phyloP scores from a whole-genome alignment of 2,797 vertebrate species.

The Sarcophilus harrisii region DNA sequence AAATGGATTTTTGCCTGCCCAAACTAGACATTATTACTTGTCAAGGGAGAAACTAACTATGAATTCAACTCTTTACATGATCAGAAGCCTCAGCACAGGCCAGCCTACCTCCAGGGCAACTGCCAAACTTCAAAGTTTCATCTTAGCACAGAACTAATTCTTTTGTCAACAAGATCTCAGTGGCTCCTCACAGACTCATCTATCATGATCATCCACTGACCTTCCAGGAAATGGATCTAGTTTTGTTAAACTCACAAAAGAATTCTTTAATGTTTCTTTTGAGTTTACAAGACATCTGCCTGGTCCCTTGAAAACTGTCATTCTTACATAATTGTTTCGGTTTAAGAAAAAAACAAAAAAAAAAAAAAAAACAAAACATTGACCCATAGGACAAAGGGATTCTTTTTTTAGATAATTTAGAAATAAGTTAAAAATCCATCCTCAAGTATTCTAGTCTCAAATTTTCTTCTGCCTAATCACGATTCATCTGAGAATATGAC shows the following conservation, averaged over 20 bases:
- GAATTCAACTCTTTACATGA: conserved; percentile 28
- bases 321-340: neutral
- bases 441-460: conserved; percentile 50
- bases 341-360: too few species aligned
- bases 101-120: neutral
- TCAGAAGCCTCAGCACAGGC: accelerated
- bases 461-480: conserved; percentile 63
- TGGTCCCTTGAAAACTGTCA: conserved; percentile 18
- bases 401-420: conserved; percentile 28
- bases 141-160: neutral
- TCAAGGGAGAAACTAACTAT: neutral
- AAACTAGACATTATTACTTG: conserved; percentile 53
- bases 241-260: conserved; percentile 48
- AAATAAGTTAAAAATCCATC: conserved; percentile 70
- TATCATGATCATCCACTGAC: neutral
- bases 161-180: neutral
- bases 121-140: conserved; percentile 46
- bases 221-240: neutral
- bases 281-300: conserved; percentile 20
- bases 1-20: conserved; percentile 44
- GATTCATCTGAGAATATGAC: conserved; percentile 64
- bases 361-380: neutral
- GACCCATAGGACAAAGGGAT: conserved; percentile 59
- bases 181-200: neutral
- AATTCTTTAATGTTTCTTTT: conserved; percentile 4